Evolutionary conservation across 2,113 vertebrate genomes (phyloP).

Genomic region (Aix galericulata): DNA sequence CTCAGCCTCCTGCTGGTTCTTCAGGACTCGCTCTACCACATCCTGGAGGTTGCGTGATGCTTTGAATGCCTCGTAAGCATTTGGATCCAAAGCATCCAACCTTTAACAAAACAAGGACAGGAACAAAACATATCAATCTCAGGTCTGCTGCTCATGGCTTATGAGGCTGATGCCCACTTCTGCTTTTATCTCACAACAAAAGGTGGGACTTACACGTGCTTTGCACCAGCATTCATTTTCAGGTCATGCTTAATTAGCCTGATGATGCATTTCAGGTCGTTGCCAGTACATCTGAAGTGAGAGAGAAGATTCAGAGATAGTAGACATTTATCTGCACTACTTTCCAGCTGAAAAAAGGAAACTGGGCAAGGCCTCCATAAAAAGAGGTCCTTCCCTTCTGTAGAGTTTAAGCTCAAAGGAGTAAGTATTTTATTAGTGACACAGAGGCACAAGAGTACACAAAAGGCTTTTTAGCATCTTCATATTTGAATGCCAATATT

Average conservation of each 20-base stretch:
- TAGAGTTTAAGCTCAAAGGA: not conserved
- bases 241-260: slow-evolving; percentile 95
- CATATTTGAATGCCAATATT: not conserved
- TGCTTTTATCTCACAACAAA: not conserved
- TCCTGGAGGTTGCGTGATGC: slow-evolving; percentile 94
- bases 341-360: not conserved
- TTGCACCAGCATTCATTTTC: slow-evolving; percentile 97
- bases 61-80: slow-evolving; percentile 97
- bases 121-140: not conserved
- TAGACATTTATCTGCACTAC: not conserved
- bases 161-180: rapidly evolving
- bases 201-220: slow-evolving; percentile 90
- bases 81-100: slow-evolving; percentile 93
- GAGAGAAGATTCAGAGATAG: not conserved
- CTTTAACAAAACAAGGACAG: slow-evolving; percentile 59
- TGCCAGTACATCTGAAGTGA: slow-evolving; percentile 86
- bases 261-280: slow-evolving; percentile 96
- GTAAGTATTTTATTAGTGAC: not conserved
- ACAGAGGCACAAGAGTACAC: not conserved
- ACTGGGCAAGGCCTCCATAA: not conserved
- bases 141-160: not conserved
- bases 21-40: slow-evolving; percentile 91
- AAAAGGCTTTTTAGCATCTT: not conserved
- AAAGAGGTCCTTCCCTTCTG: not conserved
- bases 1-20: slow-evolving; percentile 87